These are phyloP conservation scores for Lathronympha strigana DNA, from an alignment of 2,888 invertebrate species.

Conservation along the genomic window DNA sequence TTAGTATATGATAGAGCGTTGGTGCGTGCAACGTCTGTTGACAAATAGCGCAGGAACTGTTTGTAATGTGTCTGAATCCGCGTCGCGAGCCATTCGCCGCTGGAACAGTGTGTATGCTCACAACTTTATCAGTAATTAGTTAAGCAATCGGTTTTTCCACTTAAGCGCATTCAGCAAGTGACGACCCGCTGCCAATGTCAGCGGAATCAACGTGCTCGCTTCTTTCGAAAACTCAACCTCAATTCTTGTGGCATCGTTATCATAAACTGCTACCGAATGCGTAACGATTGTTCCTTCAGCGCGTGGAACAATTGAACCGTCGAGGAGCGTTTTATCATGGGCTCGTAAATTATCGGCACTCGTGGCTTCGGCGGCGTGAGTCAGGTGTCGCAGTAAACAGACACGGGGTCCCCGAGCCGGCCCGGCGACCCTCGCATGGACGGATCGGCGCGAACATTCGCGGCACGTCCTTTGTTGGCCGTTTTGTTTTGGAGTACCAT, in stretches of 20 bases:
- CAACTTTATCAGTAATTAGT: constrained; percentile 66
- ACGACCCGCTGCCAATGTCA: constrained; percentile 58
- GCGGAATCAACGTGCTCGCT: constrained; percentile 60
- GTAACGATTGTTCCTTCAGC: constrained; percentile 50
- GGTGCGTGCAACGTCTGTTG: constrained; percentile 35
- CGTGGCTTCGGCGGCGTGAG: constrained; percentile 64
- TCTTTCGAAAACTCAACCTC: constrained; percentile 57
- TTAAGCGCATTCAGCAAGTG: constrained; percentile 68
- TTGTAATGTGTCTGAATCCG: constrained; percentile 60
- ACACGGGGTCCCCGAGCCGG: constrained; percentile 59
- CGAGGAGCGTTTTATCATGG: constrained; percentile 48
- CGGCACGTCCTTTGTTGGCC: constrained; percentile 83
- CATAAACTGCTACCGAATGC: constrained; percentile 52
- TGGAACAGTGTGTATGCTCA: constrained; percentile 70
- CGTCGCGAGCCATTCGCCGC: constrained; percentile 58
- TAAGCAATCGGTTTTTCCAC: constrained; percentile 71
- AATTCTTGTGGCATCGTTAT: constrained; percentile 48
- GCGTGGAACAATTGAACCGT: constrained; percentile 54
- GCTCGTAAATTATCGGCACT: constrained; percentile 54
- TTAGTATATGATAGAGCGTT: constrained; percentile 28
- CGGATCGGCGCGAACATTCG: constrained; percentile 77
- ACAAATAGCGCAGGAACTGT: constrained; percentile 48
- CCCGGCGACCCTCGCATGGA: constrained; percentile 61
- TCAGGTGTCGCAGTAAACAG: constrained; percentile 74
- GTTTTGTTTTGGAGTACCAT: constrained; percentile 84